phyloP scores from a whole-genome alignment of 2,797 vertebrate species.

The Enteromius fasciolatus region DNA sequence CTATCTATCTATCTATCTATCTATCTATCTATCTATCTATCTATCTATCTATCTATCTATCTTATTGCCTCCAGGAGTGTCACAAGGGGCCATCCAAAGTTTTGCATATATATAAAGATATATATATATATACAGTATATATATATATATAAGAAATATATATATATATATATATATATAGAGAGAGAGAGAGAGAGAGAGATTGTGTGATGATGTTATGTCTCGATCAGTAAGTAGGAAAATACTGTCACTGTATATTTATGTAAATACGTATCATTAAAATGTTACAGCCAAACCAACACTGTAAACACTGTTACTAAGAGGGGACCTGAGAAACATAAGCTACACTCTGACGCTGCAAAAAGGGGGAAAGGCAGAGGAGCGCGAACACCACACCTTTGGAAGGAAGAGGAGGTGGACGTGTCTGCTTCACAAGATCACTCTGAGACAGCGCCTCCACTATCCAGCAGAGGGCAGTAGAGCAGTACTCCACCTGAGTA shows the following conservation, averaged over 20 bases:
- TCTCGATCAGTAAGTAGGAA: constrained; percentile 3
- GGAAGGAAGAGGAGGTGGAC: constrained; percentile 61
- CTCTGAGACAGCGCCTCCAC: constrained; percentile 79
- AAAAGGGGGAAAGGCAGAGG: constrained; percentile 16
- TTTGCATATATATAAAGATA: not conserved
- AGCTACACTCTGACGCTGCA: constrained; percentile 19
- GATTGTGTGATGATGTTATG: not conserved
- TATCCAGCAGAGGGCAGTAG: constrained; percentile 82
- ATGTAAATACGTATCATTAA: constrained; percentile 12
- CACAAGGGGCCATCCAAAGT: too few species aligned
- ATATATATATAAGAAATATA: not conserved
- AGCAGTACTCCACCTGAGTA: constrained; percentile 81
- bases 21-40: not conserved
- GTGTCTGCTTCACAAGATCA: constrained; percentile 68
- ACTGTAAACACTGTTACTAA: constrained; percentile 37
- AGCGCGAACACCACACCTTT: constrained; percentile 61
- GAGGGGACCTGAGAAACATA: constrained; percentile 43
- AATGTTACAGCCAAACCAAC: constrained; percentile 53
- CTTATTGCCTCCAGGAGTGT: too few species aligned
- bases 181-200: too few species aligned
- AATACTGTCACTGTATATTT: constrained; percentile 17
- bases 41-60: not conserved
- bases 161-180: not conserved
- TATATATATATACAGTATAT: not conserved
- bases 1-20: not conserved